Base-by-base conservation (phyloP, 2,888 invertebrate species). In the Andrena trimmerana region DNA sequence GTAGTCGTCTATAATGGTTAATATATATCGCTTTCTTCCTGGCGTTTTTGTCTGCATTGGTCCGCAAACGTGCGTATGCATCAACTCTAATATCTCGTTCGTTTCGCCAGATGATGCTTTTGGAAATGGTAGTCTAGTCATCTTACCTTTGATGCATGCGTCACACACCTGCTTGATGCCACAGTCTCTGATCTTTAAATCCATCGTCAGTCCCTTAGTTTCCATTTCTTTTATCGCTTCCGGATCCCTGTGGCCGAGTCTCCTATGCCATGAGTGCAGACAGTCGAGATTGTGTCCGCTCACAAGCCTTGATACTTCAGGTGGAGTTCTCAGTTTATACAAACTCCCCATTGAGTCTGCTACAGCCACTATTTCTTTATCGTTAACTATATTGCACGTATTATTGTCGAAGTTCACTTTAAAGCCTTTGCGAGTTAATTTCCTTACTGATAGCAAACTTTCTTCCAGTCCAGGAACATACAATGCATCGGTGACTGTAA, bases 1-100 rank as follows among this genome's bases (percentile, higher is more conserved):
- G n/a, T 69, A 69, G 16, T 69, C 69, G 54, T 59, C 57, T 36
- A 69, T 27, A 7, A 6, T n/a, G 33, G 62, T 20, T 10, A 62
- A 20, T 20, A 36, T 16, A 36, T 36, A 62, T 0, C 62, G 33
- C 6, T 33, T 62, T n/a, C 13, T 6, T 6, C 63, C n/a, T 42
- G 63, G 13, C 10, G 63, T 48, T 13, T 2, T 42, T 57, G 36
- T n/a, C n/a, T 33, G 27, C 10, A 69, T 36, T 57, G 42, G 27
- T 10, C 24, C 42, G 50, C 50, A 70, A 20, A 60, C 13, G 2
- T 70, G 31, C 2, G 33, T 42, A 20, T 60, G 48, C n/a, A 70
- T 2, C 36, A 52, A 24, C 7, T 71, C 59, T n/a, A 71, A n/a
- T 20, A n/a, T 50, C 0, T 62, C n/a, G 3, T 71, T 52, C 10